Base-by-base conservation (phyloP, 2,888 invertebrate genomes). In the Drosophila mettleri region DNA sequence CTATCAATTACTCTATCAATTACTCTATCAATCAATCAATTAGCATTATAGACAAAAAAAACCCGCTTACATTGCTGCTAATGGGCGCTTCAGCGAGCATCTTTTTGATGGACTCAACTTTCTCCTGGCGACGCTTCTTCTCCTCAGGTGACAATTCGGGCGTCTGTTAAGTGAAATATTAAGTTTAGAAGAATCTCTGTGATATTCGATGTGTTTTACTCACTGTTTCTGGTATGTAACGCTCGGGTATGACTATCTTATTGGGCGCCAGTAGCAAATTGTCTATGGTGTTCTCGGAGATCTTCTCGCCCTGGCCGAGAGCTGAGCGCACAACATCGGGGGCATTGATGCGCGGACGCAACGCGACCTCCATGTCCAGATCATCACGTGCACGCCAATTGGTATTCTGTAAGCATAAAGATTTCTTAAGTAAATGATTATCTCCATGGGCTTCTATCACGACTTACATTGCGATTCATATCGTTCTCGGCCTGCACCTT, bases 321-420 rank as follows among this genome's bases (percentile, higher is more conserved):
- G 97, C 97, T 0, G 97, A 97, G 41, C 97, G 94, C 4, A 97
- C 97, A 41, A 97, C 97, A 91, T 97, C 97, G 0, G 97, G 97
- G 1, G 97, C 95, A 78, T 96, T 96, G 16, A 95, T 94, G 77
- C 95, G 93, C 14, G 95, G 95, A 39, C 97, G 93, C 29, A 97
- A 92, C 0, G 96, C 97, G 33, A 96, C 94, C 91, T 97, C 97
- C 96, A 97, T 96, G 89, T 97, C 97, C 43, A 97, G 93, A 92
- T 97, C 97, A 89, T 97, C 97, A 51, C 96, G 93, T 7, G 96
- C 96, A 54, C 96, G 93, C 80, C 94, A 94, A 74, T 93, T 93
- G 10, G 91, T 92, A 49, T 92, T 92, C 93, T 93, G 36, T 5
- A 54, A 75, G 54, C 46, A 2, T 18, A 39, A 29, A 3, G 3